Percentiles rank a stretch among this genome's conserved stretches.
Evolutionary conservation across 2,888 invertebrate genomes (phyloP).

Genomic region (Galerucella calmariensis): DNA sequence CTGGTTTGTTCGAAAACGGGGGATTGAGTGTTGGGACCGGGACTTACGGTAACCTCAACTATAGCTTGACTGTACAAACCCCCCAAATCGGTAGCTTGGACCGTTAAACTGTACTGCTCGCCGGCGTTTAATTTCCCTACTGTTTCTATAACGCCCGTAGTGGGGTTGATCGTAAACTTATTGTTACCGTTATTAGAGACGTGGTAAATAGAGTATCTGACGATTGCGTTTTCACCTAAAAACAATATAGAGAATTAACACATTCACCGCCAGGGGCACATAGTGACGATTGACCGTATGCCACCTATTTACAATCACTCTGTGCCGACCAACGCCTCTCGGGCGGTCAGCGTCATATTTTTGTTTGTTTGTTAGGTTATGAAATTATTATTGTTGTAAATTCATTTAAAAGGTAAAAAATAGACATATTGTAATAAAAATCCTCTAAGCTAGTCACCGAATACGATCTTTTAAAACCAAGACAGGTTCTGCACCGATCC

Average conservation of each 20-base stretch:
- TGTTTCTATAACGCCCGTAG: slow-evolving; percentile 79
- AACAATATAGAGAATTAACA: neutral
- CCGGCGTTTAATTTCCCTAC: slow-evolving; percentile 85
- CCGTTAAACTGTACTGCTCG: slow-evolving; percentile 89
- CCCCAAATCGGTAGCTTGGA: slow-evolving; percentile 83
- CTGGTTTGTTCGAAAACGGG: slow-evolving; percentile 85
- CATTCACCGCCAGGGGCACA: too few species aligned
- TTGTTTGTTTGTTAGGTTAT: too few species aligned
- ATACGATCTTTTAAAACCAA: too few species aligned
- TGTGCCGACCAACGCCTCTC: too few species aligned
- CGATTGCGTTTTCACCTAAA: slow-evolving; percentile 77
- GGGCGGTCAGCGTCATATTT: too few species aligned
- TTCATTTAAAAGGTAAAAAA: too few species aligned
- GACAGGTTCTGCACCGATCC: too few species aligned
- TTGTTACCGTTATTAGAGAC: slow-evolving; percentile 90
- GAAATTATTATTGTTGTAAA: too few species aligned
- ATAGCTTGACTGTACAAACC: slow-evolving; percentile 87
- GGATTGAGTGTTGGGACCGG: slow-evolving; percentile 84
- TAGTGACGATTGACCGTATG: too few species aligned
- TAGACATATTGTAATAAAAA: too few species aligned
- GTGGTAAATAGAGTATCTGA: slow-evolving; percentile 88
- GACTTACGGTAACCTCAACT: slow-evolving; percentile 84
- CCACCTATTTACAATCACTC: too few species aligned
- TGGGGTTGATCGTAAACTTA: slow-evolving; percentile 85
- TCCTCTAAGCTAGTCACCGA: too few species aligned